Percentiles rank a stretch among this genome's conserved stretches.
phyloP scores from a whole-genome alignment of 2,888 invertebrate genomes.

The Pseudanteris insignis region DNA sequence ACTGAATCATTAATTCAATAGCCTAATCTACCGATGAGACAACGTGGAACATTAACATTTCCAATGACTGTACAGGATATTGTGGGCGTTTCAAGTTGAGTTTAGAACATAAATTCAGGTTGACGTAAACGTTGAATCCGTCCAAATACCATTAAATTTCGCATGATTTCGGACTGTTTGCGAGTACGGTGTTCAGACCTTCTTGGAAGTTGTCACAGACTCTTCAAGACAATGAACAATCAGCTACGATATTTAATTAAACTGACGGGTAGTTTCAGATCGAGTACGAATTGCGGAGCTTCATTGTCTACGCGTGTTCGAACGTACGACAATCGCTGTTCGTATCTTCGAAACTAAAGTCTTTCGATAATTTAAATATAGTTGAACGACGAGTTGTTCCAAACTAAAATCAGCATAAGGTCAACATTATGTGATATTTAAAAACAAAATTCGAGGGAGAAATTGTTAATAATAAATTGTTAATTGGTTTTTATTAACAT shows the following conservation, averaged over 20 bases:
- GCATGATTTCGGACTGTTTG: constrained; percentile 5
- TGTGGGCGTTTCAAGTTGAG: neutral
- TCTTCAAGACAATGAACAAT: neutral
- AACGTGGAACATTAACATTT: constrained; percentile 20
- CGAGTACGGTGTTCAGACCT: neutral
- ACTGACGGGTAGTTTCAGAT: too few species aligned
- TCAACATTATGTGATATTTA: too few species aligned
- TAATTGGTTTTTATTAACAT: too few species aligned
- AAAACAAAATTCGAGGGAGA: too few species aligned
- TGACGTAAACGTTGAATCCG: constrained; percentile 18
- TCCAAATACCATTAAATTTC: constrained; percentile 12
- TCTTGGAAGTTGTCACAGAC: neutral
- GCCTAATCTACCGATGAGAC: constrained; percentile 20
- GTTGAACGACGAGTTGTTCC: too few species aligned
- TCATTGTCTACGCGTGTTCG: constrained; percentile 9
- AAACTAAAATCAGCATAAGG: too few species aligned
- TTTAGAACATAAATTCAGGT: constrained; percentile 13
- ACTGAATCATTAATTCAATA: constrained; percentile 18
- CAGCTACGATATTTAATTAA: neutral
- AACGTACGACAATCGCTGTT: too few species aligned
- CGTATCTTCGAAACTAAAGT: too few species aligned
- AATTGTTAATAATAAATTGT: too few species aligned
- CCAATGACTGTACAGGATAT: constrained; percentile 14
- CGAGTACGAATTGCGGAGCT: too few species aligned
- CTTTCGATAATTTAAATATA: too few species aligned